phyloP scores from a whole-genome alignment of 2,113 vertebrate species.

The Pollimyrus isidori region DNA sequence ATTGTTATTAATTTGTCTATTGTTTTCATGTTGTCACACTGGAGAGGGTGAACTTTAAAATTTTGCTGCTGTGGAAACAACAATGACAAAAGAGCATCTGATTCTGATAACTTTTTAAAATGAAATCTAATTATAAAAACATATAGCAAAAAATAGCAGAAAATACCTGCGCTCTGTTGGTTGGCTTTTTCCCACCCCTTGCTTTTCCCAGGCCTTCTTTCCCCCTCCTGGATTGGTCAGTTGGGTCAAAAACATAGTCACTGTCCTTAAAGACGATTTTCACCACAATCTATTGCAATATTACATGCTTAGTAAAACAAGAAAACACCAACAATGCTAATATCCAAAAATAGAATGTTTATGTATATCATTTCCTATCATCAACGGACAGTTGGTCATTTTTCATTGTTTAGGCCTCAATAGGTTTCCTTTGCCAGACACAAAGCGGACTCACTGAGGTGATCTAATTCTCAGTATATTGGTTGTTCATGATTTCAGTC shows the following conservation, averaged over 20 bases:
- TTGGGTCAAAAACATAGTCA: neutral
- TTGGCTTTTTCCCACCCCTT: constrained; percentile 67
- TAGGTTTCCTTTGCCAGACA: neutral
- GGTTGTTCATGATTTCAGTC: neutral
- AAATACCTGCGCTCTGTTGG: constrained; percentile 60
- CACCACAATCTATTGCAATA: neutral
- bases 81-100: no score
- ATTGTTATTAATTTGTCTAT: no score
- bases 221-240: constrained; percentile 58
- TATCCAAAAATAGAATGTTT: neutral
- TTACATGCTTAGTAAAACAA: neutral
- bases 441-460: neutral
- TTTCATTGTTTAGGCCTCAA: neutral
- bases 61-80: no score
- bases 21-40: no score
- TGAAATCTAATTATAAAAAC: neutral
- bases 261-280: neutral
- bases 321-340: neutral
- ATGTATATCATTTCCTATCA: neutral
- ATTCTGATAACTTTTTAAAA: neutral
- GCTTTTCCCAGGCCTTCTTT: constrained; percentile 68
- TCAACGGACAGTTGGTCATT: neutral
- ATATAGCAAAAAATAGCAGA: neutral
- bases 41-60: no score
- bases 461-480: neutral